Evolutionary conservation across 2,888 invertebrate species (phyloP), one percentile per base, ranked within the genome.

Genomic region (Creontiades dilutus): DNA sequence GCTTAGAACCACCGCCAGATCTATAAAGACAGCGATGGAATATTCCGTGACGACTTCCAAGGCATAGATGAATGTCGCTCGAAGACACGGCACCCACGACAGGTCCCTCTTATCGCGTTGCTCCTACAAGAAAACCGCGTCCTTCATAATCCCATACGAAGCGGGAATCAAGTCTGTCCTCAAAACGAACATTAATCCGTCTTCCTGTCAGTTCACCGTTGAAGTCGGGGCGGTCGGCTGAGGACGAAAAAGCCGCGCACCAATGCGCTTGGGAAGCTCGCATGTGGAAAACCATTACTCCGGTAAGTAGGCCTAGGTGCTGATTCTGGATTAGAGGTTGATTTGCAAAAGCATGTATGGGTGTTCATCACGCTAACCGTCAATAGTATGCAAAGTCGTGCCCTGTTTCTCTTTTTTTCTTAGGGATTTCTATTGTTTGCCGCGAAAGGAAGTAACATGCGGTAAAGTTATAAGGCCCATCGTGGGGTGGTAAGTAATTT

Each of bases 201-300:
- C 68, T 68, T 68, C 68, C 68, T 68, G 68, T 68, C 68, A 68
- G 68, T 68, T 68, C 23, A 13, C 23, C 7, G 37, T 37, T 2
- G 68, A 68, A 16, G 68, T 68, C 68, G 11, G 52, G 11, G 48
- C 48, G 48, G 5, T 52, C 52, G 52, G 37, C 37, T 4, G 37
- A 52, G 11, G 52, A 11, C 57, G 68, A 11, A 68, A 27, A 68
- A 68, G 27, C 68, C n/a, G 68, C 16, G 61, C 68, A 68, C 68
- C 68, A 68, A 68, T 23, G 68, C 68, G 7, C n/a, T 57, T 19
- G 4, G 4, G 68, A 5, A 5, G 68, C 23, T 68, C 23, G 68
- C 68, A 68, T 68, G 68, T 12, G 68, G 68, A 23, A 68, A 68
- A 23, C 68, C 23, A 68, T 68, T 68, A 68, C 68, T 19, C 68